Evolutionary conservation across 2,113 vertebrate genomes (phyloP).

Genomic region (Rattus rattus): DNA sequence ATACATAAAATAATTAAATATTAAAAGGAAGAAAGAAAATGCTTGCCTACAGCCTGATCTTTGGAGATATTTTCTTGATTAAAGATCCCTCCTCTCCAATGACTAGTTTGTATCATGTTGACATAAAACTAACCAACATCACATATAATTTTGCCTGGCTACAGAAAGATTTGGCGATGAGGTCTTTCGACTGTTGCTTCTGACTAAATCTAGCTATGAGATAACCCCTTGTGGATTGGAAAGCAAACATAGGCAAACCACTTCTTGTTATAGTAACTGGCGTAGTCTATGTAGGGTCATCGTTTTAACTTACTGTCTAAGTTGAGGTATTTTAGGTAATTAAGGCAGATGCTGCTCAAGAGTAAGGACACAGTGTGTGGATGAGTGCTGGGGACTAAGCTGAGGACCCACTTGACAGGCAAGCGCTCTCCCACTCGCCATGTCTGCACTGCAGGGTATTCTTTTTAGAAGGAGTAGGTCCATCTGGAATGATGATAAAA

Average conservation of each 20-base stretch:
- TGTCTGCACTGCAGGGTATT: too few species aligned
- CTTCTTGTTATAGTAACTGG: neutral
- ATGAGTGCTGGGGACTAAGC: neutral
- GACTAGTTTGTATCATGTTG: neutral
- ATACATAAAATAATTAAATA: too few species aligned
- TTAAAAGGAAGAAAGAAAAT: too few species aligned
- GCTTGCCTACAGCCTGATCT: too few species aligned
- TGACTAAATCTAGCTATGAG: slow-evolving; percentile 37
- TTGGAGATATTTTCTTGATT: neutral
- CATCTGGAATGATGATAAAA: neutral
- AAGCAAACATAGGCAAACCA: slow-evolving; percentile 12
- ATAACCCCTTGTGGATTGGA: neutral
- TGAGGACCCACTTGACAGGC: neutral
- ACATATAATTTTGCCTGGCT: neutral
- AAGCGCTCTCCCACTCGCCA: neutral
- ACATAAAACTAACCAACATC: neutral
- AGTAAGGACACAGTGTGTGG: neutral
- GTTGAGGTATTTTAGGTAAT: neutral
- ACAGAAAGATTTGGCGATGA: neutral
- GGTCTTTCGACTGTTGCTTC: neutral
- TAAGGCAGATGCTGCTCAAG: neutral
- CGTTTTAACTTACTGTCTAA: slow-evolving; percentile 20
- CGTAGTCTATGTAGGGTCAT: neutral
- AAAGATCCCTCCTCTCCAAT: neutral
- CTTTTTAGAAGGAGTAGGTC: neutral